Base-by-base conservation (phyloP, 2,888 invertebrate species). In the Tanytarsus gracilentus region DNA sequence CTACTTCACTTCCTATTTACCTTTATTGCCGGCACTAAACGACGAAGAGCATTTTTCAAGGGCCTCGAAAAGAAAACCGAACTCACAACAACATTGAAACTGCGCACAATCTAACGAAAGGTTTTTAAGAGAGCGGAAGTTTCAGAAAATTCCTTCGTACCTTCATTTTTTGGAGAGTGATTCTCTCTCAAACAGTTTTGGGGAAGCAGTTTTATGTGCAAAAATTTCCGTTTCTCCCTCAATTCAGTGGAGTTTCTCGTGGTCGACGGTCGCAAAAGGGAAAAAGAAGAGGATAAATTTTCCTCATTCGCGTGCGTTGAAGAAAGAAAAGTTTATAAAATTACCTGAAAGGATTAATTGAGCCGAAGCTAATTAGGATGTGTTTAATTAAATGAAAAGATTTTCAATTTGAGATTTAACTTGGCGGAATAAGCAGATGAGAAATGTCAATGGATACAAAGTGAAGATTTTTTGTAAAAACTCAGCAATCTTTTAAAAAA, bases 191-290 rank as follows among this genome's bases (percentile, higher is more conserved):
- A n/a, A n/a, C n/a, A 11, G 18, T 44, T 44, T 58, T 44, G 58
- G 58, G 58, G 58, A 48, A 26, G 53, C n/a, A 27, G 33, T 11
- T 16, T 27, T n/a, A n/a, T 58, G 58, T 39, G 58, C 39, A 58
- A 58, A 58, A 39, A 29, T 40, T 29, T 53, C 25, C 50, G 9
- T 29, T 25, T 21, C 39, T n/a, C 7, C 36, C 40, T 58, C 48
- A 58, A 44, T 58, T 48, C 44, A 21, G 58, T 58, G 58, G 58
- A 58, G 58, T 58, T 29, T 58, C 48, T 48, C 29, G 48, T 58
- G 58, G 18, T 27, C 26, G 48, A 40, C 39, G 48, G 58, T 58
- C 58, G 58, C 58, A 49, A 25, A 58, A 27, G n/a, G n/a, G n/a
- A n/a, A n/a, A n/a, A n/a, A n/a, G n/a, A n/a, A n/a, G n/a, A n/a